Evolutionary conservation across 2,113 vertebrate species (phyloP), one percentile per base, ranked within the genome.

Genomic region (Tupaia chinensis): DNA sequence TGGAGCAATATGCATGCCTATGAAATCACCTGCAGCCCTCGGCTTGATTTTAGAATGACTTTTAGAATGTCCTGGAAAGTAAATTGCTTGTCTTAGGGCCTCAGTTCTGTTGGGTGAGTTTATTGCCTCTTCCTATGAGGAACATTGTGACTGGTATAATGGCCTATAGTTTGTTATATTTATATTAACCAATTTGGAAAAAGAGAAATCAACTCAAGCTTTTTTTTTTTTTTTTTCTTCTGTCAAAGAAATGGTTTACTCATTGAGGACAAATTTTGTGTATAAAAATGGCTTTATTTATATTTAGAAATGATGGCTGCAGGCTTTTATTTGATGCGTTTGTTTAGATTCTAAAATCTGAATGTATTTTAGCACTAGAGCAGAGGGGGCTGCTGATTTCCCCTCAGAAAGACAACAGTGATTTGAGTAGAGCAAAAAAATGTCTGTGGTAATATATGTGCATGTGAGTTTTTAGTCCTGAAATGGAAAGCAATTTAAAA

Each of bases 211-310:
- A 94, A 91, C 96, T 97, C 90, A 95, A 98, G 44, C 32, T 32
- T 44, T 44, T 44, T 44, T 44, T 44, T 44, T 44, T 44, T 44
- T 70, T 92, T 98, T 97, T 68, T 92, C 97, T 98, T 68, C 80
- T 89, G 91, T 93, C 68, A 93, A 96, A 93, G 87, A 93, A 92
- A 94, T 91, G 58, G 86, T 96, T 93, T 96, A 95, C 73, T 81
- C 53, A n/a, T 94, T 81, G 66, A 89, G 80, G 88, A 61, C 68
- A 80, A 97, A 82, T 95, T 97, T 95, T 87, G 74, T 97, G 72
- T 97, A 95, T 98, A 96, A 97, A 98, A 93, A 97, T 97, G 84
- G 85, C 96, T 98, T 98, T 96, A 94, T 96, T 87, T 91, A 17
- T 96, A 96, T 97, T 95, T 94, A 96, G 97, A 98, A 98, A 97